Percentiles rank a stretch among this genome's conserved stretches.
phyloP scores from a whole-genome alignment of 2,113 vertebrate genomes.

The Onychostoma macrolepis region DNA sequence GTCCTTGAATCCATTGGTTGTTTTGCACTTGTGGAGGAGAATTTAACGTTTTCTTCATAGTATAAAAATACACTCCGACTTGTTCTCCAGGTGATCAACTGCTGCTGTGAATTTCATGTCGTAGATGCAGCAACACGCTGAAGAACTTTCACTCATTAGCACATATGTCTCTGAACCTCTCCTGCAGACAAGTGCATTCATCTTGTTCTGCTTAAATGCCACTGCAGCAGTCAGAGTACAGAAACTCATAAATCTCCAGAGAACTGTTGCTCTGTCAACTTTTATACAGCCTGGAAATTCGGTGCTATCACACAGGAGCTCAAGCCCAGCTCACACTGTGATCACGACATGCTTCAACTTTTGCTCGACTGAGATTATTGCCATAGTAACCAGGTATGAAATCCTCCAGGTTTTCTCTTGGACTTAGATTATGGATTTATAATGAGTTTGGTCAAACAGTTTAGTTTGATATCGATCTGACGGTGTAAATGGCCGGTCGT shows the following conservation, averaged over 20 bases:
- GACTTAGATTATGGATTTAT: constrained; percentile 27
- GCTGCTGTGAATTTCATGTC: not conserved
- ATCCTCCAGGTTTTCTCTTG: not conserved
- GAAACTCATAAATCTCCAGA: constrained; percentile 10
- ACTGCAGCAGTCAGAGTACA: constrained; percentile 15
- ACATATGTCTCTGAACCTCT: not conserved
- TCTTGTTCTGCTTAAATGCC: constrained; percentile 31
- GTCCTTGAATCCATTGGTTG: constrained; percentile 22
- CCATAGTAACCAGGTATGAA: constrained; percentile 46
- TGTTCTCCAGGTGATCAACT: constrained; percentile 8
- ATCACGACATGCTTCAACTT: constrained; percentile 14
- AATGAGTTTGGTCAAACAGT: constrained; percentile 14
- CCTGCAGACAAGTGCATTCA: constrained; percentile 18
- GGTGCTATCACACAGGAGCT: not conserved
- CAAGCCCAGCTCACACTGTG: not conserved
- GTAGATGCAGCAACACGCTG: not conserved
- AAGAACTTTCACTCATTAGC: constrained; percentile 24
- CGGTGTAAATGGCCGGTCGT: not conserved
- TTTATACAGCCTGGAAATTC: not conserved
- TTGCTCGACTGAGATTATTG: constrained; percentile 36
- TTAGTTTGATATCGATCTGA: not conserved
- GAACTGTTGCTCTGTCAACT: constrained; percentile 18
- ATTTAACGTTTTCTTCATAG: not conserved
- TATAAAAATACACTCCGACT: not conserved
- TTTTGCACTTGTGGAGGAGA: not conserved